Conservation (phyloP, 2,797 vertebrate species). For the Rhynchonycteris naso region DNA sequence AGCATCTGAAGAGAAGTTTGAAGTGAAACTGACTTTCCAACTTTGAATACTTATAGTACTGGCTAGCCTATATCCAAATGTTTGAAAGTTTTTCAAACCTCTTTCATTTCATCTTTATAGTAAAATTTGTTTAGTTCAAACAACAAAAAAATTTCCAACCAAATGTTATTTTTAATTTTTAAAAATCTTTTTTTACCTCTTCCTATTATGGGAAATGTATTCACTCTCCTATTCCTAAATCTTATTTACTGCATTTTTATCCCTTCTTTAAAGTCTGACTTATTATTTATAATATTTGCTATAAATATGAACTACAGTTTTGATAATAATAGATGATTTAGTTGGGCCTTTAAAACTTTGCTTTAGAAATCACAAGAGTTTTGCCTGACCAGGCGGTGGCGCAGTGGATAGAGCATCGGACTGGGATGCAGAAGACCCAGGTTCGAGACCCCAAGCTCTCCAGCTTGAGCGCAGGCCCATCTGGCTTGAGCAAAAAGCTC, state of each 20-base stretch:
- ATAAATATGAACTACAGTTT: background rate
- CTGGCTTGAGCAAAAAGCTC: too few species aligned
- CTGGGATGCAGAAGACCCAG: too few species aligned
- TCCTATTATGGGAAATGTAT: background rate
- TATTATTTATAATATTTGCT: conserved; percentile 20
- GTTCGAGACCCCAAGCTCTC: too few species aligned
- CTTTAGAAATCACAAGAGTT: too few species aligned
- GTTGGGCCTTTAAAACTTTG: background rate
- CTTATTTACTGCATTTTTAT: background rate
- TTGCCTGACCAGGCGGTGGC: too few species aligned
- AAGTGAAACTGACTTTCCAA: background rate
- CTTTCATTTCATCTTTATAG: conserved; percentile 31
- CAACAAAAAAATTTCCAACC: background rate
- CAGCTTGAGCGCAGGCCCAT: too few species aligned
- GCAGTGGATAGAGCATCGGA: too few species aligned
- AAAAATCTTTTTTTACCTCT: background rate
- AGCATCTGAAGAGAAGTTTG: background rate
- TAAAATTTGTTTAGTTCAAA: background rate
- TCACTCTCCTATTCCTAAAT: background rate
- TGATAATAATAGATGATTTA: background rate
- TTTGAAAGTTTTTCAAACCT: conserved; percentile 29
- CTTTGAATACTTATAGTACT: conserved; percentile 15
- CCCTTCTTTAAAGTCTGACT: background rate
- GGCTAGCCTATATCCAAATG: conserved; percentile 30
- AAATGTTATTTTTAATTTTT: background rate